Evolutionary conservation across 2,113 vertebrate genomes (phyloP).

Genomic region (Antidorcas marsupialis): DNA sequence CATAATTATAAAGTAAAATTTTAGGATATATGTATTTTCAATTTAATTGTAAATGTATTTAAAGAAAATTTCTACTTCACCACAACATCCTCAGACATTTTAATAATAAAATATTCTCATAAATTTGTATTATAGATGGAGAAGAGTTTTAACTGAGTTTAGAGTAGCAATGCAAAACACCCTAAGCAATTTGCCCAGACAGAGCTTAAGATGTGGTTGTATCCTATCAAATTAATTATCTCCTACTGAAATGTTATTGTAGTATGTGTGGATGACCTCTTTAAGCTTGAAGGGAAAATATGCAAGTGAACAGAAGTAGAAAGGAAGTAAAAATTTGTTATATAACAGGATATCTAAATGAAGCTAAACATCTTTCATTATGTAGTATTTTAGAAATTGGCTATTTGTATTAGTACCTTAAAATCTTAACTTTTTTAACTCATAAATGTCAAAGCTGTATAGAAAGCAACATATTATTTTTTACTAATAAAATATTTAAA

Average conservation of each 20-base stretch:
- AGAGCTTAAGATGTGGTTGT: not conserved
- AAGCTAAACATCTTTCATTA: not conserved
- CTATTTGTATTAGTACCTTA: not conserved
- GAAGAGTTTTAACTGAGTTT: constrained; percentile 15
- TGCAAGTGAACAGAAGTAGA: constrained; percentile 31
- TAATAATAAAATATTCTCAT: not conserved
- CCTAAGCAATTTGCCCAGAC: constrained; percentile 1
- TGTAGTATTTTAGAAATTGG: not conserved
- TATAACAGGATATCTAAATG: not conserved
- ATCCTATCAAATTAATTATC: constrained; percentile 25
- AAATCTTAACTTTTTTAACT: not conserved
- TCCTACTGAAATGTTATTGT: constrained; percentile 14
- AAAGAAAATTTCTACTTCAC: not conserved
- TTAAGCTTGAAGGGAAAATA: constrained; percentile 14
- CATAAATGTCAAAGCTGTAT: not conserved
- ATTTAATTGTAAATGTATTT: not conserved
- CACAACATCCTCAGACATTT: not conserved
- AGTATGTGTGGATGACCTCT: not conserved
- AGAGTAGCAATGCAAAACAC: not conserved
- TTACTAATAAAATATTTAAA: not conserved
- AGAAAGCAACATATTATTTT: not conserved
- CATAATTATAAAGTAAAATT: not conserved
- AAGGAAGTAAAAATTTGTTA: constrained; percentile 12
- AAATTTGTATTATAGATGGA: not conserved
- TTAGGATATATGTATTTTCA: not conserved